phyloP scores from a whole-genome alignment of 2,113 vertebrate genomes.

The Passer montanus region DNA sequence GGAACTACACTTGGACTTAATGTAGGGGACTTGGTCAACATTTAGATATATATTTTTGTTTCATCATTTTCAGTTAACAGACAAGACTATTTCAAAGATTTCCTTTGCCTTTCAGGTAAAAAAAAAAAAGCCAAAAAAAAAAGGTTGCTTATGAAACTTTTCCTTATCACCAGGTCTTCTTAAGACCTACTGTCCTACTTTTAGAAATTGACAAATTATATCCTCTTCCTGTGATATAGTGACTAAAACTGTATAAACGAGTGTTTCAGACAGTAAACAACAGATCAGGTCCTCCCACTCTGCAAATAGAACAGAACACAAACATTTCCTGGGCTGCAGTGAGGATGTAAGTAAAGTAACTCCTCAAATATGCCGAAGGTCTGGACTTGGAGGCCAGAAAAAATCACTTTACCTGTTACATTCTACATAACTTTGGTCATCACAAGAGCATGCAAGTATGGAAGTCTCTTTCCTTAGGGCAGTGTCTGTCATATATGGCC shows the following conservation, averaged over 20 bases:
- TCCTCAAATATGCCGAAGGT: not conserved
- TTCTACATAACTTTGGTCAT: not conserved
- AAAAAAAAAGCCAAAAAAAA: not conserved
- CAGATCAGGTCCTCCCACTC: not conserved
- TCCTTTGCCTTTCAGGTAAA: not conserved
- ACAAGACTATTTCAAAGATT: not conserved
- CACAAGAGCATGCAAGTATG: not conserved
- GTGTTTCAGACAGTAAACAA: not conserved
- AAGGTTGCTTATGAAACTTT: not conserved
- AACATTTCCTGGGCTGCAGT: not conserved
- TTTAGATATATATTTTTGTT: not conserved
- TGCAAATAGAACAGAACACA: not conserved
- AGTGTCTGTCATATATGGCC: not conserved
- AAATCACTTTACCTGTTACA: not conserved
- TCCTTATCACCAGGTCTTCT: not conserved
- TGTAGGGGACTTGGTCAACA: not conserved
- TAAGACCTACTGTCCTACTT: not conserved
- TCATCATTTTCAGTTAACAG: not conserved
- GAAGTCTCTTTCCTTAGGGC: not conserved
- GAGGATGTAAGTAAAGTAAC: not conserved
- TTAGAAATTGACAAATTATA: conserved; percentile 38
- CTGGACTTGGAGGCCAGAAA: not conserved
- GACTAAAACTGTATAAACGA: conserved; percentile 36
- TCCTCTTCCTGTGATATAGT: conserved; percentile 35
- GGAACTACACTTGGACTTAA: not conserved